phyloP scores from a whole-genome alignment of 2,113 vertebrate genomes.

The Rhagologus leucostigma region DNA sequence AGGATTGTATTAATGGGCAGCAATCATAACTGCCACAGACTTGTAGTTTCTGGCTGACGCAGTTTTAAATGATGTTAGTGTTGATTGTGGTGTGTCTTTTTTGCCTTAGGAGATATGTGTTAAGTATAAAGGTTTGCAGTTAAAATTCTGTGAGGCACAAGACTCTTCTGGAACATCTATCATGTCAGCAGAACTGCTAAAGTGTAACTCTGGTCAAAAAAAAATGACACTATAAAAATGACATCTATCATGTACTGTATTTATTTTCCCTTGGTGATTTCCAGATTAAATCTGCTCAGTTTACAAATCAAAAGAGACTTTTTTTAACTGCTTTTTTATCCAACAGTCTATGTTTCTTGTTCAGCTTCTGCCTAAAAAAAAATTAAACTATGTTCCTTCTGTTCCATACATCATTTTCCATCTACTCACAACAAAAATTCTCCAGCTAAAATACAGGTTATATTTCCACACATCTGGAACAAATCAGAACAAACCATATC shows the following conservation, averaged over 20 bases:
- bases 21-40: neutral
- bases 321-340: neutral
- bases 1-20: slow-evolving; percentile 12
- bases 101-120: slow-evolving; percentile 10
- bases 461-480: neutral
- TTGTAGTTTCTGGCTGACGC: neutral
- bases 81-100: slow-evolving; percentile 32
- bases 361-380: neutral
- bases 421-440: neutral
- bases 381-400: neutral
- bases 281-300: slow-evolving; percentile 52
- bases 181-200: slow-evolving; percentile 36
- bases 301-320: slow-evolving; percentile 45
- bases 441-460: slow-evolving; percentile 12
- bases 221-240: slow-evolving; percentile 49
- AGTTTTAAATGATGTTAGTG: slow-evolving; percentile 36
- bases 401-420: neutral
- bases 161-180: slow-evolving; percentile 22
- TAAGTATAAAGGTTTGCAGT: slow-evolving; percentile 39
- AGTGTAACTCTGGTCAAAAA: slow-evolving; percentile 51
- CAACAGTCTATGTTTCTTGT: neutral
- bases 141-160: slow-evolving; percentile 29
- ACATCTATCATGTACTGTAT: slow-evolving; percentile 43
- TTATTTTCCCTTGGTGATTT: slow-evolving; percentile 56
- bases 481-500: neutral